A percentile compares a stretch with the other conserved stretches of the same genome.
Evolutionary conservation across 2,888 invertebrate species (phyloP).

Genomic region (Chalcosyrphus nemorum): DNA sequence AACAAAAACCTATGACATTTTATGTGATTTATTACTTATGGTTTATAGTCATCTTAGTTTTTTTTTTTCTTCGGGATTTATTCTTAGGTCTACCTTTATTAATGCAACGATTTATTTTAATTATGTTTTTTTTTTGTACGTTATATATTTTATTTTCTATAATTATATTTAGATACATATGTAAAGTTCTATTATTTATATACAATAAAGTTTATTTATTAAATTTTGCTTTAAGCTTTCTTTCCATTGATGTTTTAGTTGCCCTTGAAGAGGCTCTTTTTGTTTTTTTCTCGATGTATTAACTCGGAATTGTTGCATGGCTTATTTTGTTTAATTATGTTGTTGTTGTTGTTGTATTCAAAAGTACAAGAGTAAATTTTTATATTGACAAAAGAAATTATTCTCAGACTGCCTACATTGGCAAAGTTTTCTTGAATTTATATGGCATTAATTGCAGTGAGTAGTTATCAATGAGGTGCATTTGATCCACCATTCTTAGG

Average conservation of each 20-base stretch:
- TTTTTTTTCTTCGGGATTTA: constrained; percentile 30
- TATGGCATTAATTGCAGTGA: too few species aligned
- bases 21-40: constrained; percentile 58
- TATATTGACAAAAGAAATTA: too few species aligned
- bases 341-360: too few species aligned
- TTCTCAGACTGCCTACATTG: too few species aligned
- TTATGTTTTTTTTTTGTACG: constrained; percentile 15
- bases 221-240: constrained; percentile 13
- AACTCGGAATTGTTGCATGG: too few species aligned
- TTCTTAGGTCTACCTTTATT: constrained; percentile 9
- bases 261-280: not conserved
- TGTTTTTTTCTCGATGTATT: too few species aligned
- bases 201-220: constrained; percentile 62
- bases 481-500: too few species aligned
- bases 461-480: too few species aligned
- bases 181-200: constrained; percentile 53
- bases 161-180: constrained; percentile 20
- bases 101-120: constrained; percentile 57
- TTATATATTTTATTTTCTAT: constrained; percentile 4
- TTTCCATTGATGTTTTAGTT: constrained; percentile 22
- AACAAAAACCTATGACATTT: constrained; percentile 24
- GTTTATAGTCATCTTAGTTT: constrained; percentile 15
- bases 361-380: too few species aligned
- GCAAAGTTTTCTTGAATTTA: too few species aligned
- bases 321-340: not conserved